phyloP scores from a whole-genome alignment of 2,888 invertebrate species.

The Dynastes hyllus region DNA sequence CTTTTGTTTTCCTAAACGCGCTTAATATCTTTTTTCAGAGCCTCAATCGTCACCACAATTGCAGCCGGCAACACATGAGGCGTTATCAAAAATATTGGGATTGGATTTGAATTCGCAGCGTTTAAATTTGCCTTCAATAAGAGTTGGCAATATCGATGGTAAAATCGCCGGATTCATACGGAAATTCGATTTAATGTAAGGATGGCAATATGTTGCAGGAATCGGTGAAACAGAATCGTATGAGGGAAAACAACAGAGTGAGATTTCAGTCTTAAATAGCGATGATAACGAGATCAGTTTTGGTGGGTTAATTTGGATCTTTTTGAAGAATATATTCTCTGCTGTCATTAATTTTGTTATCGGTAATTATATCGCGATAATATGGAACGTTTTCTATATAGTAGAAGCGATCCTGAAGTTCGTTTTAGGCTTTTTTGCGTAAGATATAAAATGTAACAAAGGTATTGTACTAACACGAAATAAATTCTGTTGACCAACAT shows the following conservation, averaged over 20 bases:
- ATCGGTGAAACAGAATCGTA: not conserved
- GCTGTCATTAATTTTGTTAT: not conserved
- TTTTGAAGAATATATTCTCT: not conserved
- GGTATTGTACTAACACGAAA: too few relatives aligned
- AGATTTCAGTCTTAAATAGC: not conserved
- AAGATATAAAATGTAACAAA: too few relatives aligned
- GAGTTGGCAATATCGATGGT: not conserved
- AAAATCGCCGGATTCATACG: not conserved
- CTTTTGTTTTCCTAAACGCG: not conserved
- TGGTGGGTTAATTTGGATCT: not conserved
- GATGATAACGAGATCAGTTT: not conserved
- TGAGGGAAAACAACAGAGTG: not conserved
- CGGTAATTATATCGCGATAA: constrained; percentile 4
- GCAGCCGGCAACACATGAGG: not conserved
- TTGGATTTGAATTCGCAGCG: not conserved
- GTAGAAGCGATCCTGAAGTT: not conserved
- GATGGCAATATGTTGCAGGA: not conserved
- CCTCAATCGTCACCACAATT: not conserved
- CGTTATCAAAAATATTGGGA: not conserved
- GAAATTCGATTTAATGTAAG: not conserved
- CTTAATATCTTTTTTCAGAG: too few relatives aligned
- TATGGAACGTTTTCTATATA: constrained; percentile 23
- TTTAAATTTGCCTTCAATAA: not conserved
- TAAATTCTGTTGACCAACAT: too few relatives aligned
- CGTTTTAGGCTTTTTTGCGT: not conserved